Evolutionary conservation across 2,113 vertebrate genomes (phyloP).

Genomic region (Struthidea cinerea): DNA sequence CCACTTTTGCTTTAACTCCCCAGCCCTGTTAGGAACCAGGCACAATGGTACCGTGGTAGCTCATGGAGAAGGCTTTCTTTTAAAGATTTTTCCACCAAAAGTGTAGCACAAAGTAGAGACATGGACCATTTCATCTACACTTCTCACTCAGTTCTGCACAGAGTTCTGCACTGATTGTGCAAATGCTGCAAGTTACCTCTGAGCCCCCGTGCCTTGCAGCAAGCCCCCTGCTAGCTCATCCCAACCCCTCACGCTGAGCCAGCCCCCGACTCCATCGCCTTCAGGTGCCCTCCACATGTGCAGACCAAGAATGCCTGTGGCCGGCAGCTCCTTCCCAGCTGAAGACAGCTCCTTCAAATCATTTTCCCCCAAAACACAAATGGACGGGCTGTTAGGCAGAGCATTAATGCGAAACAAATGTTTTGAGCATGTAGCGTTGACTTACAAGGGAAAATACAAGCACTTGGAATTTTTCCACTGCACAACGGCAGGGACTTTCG

Average conservation of each 20-base stretch:
- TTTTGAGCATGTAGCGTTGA: constrained; percentile 52
- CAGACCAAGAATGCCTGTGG: not conserved
- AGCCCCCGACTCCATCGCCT: not conserved
- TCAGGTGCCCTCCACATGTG: constrained; percentile 14
- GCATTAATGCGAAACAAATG: constrained; percentile 67
- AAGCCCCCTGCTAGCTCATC: not conserved
- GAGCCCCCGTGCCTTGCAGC: not conserved
- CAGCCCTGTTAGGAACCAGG: not conserved
- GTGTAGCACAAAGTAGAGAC: not conserved
- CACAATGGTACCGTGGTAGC: not conserved
- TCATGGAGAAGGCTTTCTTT: not conserved
- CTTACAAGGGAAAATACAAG: constrained; percentile 69
- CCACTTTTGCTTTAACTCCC: not conserved
- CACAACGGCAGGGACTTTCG: constrained; percentile 43
- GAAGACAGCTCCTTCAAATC: constrained; percentile 51
- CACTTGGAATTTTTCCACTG: constrained; percentile 63
- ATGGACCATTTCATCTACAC: rapidly evolving
- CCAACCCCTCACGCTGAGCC: not conserved
- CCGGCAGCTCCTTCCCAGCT: constrained; percentile 17
- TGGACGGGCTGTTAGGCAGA: constrained; percentile 43
- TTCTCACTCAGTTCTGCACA: not conserved
- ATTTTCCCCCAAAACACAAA: constrained; percentile 46
- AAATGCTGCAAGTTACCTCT: not conserved
- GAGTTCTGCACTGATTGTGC: not conserved
- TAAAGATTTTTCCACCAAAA: not conserved